These are phyloP conservation scores for Ceramica pisi DNA, from an alignment of 2,888 invertebrate genomes.

Conservation along the genomic window DNA sequence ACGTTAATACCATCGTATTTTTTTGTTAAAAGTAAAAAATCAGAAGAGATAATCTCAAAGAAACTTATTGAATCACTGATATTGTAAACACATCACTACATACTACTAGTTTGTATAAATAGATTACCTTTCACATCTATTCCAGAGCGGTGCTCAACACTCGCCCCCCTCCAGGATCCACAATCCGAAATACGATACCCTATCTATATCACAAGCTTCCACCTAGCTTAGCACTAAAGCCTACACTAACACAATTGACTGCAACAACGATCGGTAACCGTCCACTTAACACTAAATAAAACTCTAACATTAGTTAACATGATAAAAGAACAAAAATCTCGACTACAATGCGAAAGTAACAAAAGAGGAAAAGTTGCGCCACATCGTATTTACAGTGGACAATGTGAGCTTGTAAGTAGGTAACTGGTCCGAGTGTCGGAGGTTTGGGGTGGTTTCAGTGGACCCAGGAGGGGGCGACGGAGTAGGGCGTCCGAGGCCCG, in stretches of 20 bases:
- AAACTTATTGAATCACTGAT: conserved; percentile 22
- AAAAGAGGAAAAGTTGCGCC: conserved; percentile 72
- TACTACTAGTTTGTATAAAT: conserved; percentile 13
- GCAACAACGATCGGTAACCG: conserved; percentile 87
- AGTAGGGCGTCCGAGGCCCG: conserved; percentile 84
- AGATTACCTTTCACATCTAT: conserved; percentile 64
- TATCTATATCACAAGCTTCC: conserved; percentile 90
- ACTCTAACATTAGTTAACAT: conserved; percentile 90
- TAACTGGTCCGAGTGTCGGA: conserved; percentile 71
- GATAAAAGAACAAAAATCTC: conserved; percentile 83
- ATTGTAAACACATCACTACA: neutral
- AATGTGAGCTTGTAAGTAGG: conserved; percentile 69
- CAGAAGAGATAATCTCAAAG: conserved; percentile 31
- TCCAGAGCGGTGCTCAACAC: conserved; percentile 68
- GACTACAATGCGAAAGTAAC: conserved; percentile 80
- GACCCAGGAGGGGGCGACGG: conserved; percentile 92
- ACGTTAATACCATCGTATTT: conserved; percentile 6
- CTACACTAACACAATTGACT: conserved; percentile 88
- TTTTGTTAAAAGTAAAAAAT: conserved; percentile 2
- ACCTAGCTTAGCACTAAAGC: conserved; percentile 89
- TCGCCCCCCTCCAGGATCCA: conserved; percentile 79
- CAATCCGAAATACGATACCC: conserved; percentile 76
- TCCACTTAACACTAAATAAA: conserved; percentile 87
- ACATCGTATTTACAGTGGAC: conserved; percentile 65
- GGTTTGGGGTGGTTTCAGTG: conserved; percentile 81